Evolutionary conservation across 2,888 invertebrate species (phyloP).

Genomic region (Rhagonycha lutea): DNA sequence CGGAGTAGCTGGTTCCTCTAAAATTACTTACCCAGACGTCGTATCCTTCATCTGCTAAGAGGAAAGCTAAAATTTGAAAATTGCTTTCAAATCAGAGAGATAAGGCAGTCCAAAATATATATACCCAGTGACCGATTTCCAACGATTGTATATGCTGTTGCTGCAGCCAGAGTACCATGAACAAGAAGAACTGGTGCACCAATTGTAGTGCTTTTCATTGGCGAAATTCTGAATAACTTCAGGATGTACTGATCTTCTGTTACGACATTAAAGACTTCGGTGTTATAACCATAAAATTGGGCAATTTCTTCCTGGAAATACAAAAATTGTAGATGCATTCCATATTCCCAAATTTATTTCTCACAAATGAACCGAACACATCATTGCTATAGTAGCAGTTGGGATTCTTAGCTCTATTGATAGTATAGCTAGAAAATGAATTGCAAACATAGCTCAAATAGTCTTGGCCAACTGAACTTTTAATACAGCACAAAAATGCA

Average conservation of each 20-base stretch:
- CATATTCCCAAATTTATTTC: background rate
- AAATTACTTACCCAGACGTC: too few relatives aligned
- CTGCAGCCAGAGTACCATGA: constrained; percentile 49
- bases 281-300: background rate
- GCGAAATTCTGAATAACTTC: constrained; percentile 33
- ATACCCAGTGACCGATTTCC: constrained; percentile 50
- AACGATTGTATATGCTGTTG: too few relatives aligned
- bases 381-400: background rate
- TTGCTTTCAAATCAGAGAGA: background rate
- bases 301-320: background rate
- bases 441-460: background rate
- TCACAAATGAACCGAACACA: background rate
- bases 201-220: constrained; percentile 26
- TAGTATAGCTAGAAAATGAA: background rate
- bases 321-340: background rate
- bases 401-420: background rate
- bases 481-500: background rate
- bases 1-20: constrained; percentile 49
- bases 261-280: background rate
- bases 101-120: background rate
- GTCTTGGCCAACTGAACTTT: background rate
- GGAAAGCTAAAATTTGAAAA: constrained; percentile 32
- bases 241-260: background rate
- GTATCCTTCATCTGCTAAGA: constrained; percentile 56
- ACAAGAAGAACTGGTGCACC: constrained; percentile 48